A percentile compares a stretch with the other conserved stretches of the same genome.
These are phyloP conservation scores for Xestia ashworthii DNA, from an alignment of 2,888 invertebrate genomes.

Conservation along the genomic window DNA sequence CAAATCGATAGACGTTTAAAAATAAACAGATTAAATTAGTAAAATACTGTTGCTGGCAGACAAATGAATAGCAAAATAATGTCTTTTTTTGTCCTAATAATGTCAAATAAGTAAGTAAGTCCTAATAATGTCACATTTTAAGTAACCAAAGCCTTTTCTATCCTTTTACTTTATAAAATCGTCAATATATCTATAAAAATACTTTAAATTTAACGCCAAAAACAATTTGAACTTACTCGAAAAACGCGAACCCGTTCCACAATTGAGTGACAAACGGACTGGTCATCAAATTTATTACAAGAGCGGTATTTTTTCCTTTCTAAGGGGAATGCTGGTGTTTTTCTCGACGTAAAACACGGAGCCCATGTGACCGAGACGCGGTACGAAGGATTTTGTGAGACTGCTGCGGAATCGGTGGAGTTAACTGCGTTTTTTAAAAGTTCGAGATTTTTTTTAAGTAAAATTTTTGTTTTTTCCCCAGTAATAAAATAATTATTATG, in stretches of 20 bases:
- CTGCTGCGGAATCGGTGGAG: constrained; percentile 47
- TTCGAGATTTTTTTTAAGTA: fast-evolving
- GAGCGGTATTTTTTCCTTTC: constrained; percentile 55
- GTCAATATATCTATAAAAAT: background rate
- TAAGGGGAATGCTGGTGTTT: constrained; percentile 59
- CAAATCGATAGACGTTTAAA: too few relatives aligned
- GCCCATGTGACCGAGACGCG: constrained; percentile 51
- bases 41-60: background rate
- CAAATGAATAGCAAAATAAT: background rate
- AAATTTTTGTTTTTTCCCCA: background rate
- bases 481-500: background rate
- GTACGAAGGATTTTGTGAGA: constrained; percentile 44
- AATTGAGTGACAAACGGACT: constrained; percentile 52
- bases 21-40: background rate
- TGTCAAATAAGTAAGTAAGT: fast-evolving
- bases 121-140: background rate
- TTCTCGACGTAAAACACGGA: constrained; percentile 48
- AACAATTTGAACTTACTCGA: background rate
- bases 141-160: background rate
- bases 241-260: constrained; percentile 32
- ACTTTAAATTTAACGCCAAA: constrained; percentile 4
- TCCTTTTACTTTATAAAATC: background rate
- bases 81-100: background rate
- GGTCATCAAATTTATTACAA: constrained; percentile 55
- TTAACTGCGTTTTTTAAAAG: background rate